Percentiles rank a stretch among this genome's conserved stretches.
Evolutionary conservation across 2,113 vertebrate species (phyloP).

Genomic region (Falcunculus frontatus): DNA sequence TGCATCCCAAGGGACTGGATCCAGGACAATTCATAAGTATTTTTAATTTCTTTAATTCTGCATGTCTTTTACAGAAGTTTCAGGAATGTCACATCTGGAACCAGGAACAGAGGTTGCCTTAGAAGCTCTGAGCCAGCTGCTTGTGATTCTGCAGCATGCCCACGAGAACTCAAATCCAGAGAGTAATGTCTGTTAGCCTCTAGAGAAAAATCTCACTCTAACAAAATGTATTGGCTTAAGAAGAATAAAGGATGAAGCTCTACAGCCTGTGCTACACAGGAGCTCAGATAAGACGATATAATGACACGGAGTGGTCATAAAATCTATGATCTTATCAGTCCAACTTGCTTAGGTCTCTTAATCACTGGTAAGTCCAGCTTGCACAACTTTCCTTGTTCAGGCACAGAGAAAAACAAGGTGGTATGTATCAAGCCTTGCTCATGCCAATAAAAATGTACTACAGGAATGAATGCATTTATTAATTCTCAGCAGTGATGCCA

Average conservation of each 20-base stretch:
- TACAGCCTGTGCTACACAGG: background rate
- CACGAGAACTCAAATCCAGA: background rate
- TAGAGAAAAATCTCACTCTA: background rate
- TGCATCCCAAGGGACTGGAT: background rate
- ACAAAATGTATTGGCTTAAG: background rate
- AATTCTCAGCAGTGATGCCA: conserved; percentile 26
- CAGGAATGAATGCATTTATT: conserved; percentile 46
- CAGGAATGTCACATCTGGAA: background rate
- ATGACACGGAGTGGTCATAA: background rate
- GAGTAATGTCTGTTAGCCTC: background rate
- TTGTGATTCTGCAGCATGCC: background rate
- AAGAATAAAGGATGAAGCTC: background rate
- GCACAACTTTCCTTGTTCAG: conserved; percentile 5
- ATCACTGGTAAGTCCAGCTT: background rate
- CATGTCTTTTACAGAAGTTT: background rate
- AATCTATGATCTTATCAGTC: background rate
- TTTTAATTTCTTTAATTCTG: background rate
- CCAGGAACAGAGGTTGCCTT: background rate
- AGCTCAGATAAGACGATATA: background rate
- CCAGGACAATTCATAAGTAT: background rate
- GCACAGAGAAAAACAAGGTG: conserved; percentile 12
- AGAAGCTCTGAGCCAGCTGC: background rate
- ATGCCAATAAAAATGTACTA: conserved; percentile 43
- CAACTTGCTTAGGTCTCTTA: background rate
- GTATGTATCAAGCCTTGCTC: background rate